Evolutionary conservation across 2,888 invertebrate species (phyloP).

Genomic region (Amiota mariae): DNA sequence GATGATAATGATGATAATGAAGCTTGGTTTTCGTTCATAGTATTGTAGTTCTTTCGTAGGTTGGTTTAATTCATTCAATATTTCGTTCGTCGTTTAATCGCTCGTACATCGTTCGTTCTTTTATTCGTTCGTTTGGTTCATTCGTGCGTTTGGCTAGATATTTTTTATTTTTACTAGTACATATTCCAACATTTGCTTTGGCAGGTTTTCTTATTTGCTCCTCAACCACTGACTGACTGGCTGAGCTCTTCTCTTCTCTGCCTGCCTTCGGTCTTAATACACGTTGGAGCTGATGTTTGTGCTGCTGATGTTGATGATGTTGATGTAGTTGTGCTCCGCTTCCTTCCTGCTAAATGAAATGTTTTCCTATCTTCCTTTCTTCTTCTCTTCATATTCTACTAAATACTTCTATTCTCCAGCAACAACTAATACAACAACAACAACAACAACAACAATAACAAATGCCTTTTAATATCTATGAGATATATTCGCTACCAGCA

Average conservation of each 20-base stretch:
- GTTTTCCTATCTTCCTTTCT: background rate
- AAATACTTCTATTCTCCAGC: background rate
- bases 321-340: background rate
- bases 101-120: background rate
- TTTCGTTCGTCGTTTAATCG: background rate
- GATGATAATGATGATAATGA: no score
- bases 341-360: constrained; percentile 14
- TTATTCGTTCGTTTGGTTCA: background rate
- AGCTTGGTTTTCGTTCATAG: constrained; percentile 25
- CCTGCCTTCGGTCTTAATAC: background rate
- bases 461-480: constrained; percentile 6
- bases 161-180: background rate
- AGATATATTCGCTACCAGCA: constrained; percentile 27
- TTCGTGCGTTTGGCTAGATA: background rate
- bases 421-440: background rate
- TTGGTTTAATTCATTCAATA: background rate
- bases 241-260: background rate
- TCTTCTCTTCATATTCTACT: background rate
- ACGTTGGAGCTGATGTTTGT: background rate
- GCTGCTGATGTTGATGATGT: no score
- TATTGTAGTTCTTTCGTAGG: background rate
- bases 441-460: no score
- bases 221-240: background rate
- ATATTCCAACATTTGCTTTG: background rate
- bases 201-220: no score